Evolutionary conservation across 2,113 vertebrate species (phyloP).

Genomic region (Cynocephalus volans): DNA sequence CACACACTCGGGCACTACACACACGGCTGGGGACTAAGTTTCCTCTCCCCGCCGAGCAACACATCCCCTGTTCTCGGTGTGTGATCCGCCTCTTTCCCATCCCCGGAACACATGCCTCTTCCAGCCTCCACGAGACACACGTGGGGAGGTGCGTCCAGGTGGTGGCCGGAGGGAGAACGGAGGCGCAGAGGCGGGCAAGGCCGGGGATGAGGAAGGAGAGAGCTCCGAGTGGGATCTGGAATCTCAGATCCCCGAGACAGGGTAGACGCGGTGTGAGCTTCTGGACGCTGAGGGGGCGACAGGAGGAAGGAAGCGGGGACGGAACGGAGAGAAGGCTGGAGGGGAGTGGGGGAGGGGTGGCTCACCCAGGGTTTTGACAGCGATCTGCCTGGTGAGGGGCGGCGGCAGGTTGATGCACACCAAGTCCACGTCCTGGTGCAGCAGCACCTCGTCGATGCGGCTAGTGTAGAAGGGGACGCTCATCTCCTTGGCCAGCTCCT

Average conservation of each 20-base stretch:
- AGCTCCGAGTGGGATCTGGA: neutral
- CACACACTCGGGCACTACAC: neutral
- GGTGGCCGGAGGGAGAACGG: neutral
- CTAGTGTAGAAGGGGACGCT: constrained; percentile 98
- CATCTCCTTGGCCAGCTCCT: constrained; percentile 99
- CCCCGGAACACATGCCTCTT: neutral
- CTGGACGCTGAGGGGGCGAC: neutral
- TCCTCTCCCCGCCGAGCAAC: neutral
- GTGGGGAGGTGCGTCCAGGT: constrained; percentile 55
- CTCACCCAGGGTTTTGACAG: constrained; percentile 98
- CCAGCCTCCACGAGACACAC: constrained; percentile 7
- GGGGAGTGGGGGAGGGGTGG: neutral
- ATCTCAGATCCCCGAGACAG: neutral
- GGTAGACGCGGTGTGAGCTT: neutral
- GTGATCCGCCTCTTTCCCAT: neutral
- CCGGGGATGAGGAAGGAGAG: neutral
- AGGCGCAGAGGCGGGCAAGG: neutral
- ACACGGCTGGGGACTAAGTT: constrained; percentile 45
- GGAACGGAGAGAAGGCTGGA: neutral
- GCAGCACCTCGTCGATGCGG: constrained; percentile 98
- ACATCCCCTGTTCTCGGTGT: neutral
- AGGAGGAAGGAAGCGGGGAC: neutral
- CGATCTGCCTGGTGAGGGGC: constrained; percentile 97
- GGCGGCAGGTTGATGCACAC: constrained; percentile 99
- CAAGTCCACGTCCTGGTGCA: constrained; percentile 98